A percentile compares a stretch with the other conserved stretches of the same genome.
Conservation (phyloP, 2,888 invertebrate species). For the Encarsia formosa region DNA sequence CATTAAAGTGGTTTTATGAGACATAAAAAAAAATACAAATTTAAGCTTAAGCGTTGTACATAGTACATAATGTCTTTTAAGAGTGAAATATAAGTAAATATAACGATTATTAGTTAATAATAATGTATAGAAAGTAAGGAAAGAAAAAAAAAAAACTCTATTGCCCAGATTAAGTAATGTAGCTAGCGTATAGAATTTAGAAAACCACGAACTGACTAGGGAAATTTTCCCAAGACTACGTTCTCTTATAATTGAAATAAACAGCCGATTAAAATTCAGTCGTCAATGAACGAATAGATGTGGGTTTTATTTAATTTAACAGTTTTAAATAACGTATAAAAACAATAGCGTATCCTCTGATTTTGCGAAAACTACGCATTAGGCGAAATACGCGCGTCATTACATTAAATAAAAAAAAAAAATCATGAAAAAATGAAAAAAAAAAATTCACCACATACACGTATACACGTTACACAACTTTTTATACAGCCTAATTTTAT, state of each 20-base stretch:
- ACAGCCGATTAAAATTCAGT: constrained; percentile 41
- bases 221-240: constrained; percentile 44
- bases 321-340: constrained; percentile 32
- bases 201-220: constrained; percentile 46
- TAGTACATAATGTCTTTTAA: constrained; percentile 50
- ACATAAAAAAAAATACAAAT: constrained; percentile 31
- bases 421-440: too few relatives aligned
- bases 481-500: constrained; percentile 50
- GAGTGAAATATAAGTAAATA: constrained; percentile 45
- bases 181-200: constrained; percentile 49
- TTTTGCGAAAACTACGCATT: constrained; percentile 19
- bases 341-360: constrained; percentile 12
- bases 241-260: constrained; percentile 47
- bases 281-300: constrained; percentile 41
- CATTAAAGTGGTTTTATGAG: constrained; percentile 27
- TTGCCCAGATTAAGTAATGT: constrained; percentile 41
- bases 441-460: constrained; percentile 20
- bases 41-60: constrained; percentile 48
- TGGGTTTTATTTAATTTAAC: constrained; percentile 45
- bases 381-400: constrained; percentile 22
- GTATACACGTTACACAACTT: constrained; percentile 32
- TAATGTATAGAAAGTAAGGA: constrained; percentile 37
- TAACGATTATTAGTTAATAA: constrained; percentile 46
- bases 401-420: constrained; percentile 19
- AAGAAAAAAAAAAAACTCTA: constrained; percentile 25